Conservation (phyloP, 92 coral and sea anemone species). For the Phymanthus crucifer region DNA sequence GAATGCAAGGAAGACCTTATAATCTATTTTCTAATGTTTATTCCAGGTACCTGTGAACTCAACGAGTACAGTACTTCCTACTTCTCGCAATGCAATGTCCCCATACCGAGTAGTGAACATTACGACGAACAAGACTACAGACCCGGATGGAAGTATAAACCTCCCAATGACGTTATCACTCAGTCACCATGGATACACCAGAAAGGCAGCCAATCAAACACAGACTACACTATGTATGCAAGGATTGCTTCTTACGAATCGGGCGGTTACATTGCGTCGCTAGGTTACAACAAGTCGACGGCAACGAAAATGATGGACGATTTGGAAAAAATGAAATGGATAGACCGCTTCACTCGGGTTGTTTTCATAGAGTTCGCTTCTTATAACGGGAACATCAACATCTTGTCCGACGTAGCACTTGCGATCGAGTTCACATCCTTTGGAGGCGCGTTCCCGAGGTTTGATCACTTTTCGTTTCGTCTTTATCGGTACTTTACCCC, state of each 20-base stretch:
- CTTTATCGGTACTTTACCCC: constrained; percentile 65
- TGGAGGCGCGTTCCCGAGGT: constrained; percentile 55
- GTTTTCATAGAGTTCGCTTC: constrained; percentile 60
- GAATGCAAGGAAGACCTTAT: too few species aligned
- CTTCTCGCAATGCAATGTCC: constrained; percentile 31
- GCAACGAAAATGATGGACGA: constrained; percentile 31
- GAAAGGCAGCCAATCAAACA: constrained; percentile 56
- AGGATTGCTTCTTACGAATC: constrained; percentile 25
- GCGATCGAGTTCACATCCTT: constrained; percentile 55
- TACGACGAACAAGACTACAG: constrained; percentile 32
- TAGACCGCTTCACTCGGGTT: constrained; percentile 56
- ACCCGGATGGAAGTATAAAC: constrained; percentile 41
- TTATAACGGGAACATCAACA: constrained; percentile 61
- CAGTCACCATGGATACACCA: constrained; percentile 63
- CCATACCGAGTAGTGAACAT: constrained; percentile 1
- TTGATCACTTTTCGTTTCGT: constrained; percentile 60
- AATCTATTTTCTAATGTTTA: too few species aligned
- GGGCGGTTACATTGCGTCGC: constrained; percentile 65
- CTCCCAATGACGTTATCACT: constrained; percentile 15
- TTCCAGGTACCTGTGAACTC: constrained; percentile 17
- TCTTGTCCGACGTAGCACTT: constrained; percentile 38
- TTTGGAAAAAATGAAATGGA: constrained; percentile 47
- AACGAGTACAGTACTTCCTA: constrained; percentile 8
- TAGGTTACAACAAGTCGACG: constrained; percentile 36
- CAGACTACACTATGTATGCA: constrained; percentile 48